Evolutionary conservation across 2,797 vertebrate species (phyloP).

Genomic region (Eulemur albifrons): DNA sequence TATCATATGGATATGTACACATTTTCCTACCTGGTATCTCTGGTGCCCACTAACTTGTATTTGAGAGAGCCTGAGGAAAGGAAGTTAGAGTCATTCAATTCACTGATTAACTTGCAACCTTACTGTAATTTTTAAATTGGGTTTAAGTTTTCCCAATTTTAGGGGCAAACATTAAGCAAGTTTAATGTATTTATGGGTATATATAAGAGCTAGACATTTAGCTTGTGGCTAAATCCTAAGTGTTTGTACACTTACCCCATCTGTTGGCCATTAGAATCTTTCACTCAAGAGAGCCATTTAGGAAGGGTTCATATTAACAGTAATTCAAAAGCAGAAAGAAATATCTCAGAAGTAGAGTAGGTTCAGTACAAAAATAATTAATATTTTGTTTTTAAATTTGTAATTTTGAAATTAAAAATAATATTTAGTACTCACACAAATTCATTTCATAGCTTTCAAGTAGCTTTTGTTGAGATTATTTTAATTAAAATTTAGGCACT

Average conservation of each 20-base stretch:
- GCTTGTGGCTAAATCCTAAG: background rate
- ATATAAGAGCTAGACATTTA: background rate
- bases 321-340: slow-evolving; percentile 21
- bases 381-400: slow-evolving; percentile 8
- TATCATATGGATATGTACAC: background rate
- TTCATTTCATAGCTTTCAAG: background rate
- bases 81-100: background rate
- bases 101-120: background rate
- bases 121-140: background rate
- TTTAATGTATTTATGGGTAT: background rate
- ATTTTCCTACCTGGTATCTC: background rate
- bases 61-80: background rate
- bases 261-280: slow-evolving; percentile 34
- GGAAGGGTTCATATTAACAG: slow-evolving; percentile 11
- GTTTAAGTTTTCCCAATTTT: background rate
- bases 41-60: background rate
- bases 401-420: slow-evolving; percentile 18
- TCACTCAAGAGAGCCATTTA: slow-evolving; percentile 57
- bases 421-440: background rate
- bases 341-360: background rate
- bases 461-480: background rate
- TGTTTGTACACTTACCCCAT: slow-evolving; percentile 30
- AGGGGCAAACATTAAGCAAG: background rate
- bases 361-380: background rate
- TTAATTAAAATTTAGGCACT: background rate